Base-by-base conservation (phyloP, 2,888 invertebrate species). In the Drosophila macrospina region DNA sequence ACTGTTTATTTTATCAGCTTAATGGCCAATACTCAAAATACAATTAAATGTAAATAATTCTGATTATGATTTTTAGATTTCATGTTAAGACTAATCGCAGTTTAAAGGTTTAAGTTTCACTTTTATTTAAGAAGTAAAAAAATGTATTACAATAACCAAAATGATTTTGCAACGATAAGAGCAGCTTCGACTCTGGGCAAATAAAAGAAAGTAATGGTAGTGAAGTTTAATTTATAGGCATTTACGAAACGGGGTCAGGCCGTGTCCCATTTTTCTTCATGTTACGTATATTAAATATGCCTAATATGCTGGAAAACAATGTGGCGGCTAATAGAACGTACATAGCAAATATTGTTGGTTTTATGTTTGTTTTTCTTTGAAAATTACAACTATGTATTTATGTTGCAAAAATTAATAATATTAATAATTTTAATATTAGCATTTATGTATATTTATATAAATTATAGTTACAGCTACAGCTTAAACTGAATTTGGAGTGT, bases 401-500 rank as follows among this genome's bases (percentile, higher is more conserved):
- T 69, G 83, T 82, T 86, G 83, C 80, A 78, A 86, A 82, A 83
- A 82, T 82, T 83, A 83, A 81, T 84, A 80, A 87, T 83, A 83
- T 88, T 88, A 88, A 83, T 88, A 82, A 82, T 86, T 86, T 88
- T 88, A 83, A 83, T 83, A 83, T 83, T 83, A 83, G 86, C 83
- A 86, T 83, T 88, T 86, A 88, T 83, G 82, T 83, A 85, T 83
- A 88, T 85, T 83, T 86, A 81, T 83, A 88, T 83, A 86, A 88
- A 88, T 83, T 88, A 86, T 87, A 83, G 83, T 86, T 87, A 78
- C 60, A 78, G 63, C 83, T 88, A 86, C 88, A 83, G 83, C 77
- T 83, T 83, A 83, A 83, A 83, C 83, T 86, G 83, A 83, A 82
- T 82, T 86, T 88, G 88, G 88, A 88, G 88, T 88, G 88, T 87